Base-by-base conservation (phyloP, 2,797 vertebrate genomes). In the Schizopygopsis pylzovi region DNA sequence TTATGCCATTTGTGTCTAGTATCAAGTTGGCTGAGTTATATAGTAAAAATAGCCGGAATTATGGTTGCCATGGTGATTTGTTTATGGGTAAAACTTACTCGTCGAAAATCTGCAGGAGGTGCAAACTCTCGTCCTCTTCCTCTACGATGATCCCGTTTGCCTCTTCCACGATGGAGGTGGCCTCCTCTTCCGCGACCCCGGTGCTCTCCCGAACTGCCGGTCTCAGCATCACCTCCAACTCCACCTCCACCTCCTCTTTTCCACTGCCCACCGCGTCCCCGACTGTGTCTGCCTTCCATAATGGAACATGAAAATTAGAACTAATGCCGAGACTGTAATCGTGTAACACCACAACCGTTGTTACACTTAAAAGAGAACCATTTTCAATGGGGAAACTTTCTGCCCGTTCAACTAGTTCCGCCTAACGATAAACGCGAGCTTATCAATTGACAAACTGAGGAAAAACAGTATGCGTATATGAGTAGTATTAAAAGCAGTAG, bases 181-280 rank as follows among this genome's bases (percentile, higher is more conserved):
- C 87, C 79, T 3, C 93, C 93, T 90, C 95, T 94, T 81, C 95
- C 92, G 84, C 94, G 90, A 15, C 94, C 93, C 77, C 94, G 91
- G 86, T 92, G 88, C 8, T 94, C 95, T 13, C 91, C 89, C 12
- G 59, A 79, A 28, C 81, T 75, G 33, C 89, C 92, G n/a, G 80
- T 9, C 61, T 93, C 91, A 61, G 80, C 75, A 25, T 88, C 90
- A 1, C 90, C 91, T 77, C 61, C 76, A 3, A 88, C 87, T 43
- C 15, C 15, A 0, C 71, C 33, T 52, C 81, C 68, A 3, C 90
- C 87, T 56, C 91, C 90, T 89, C 91, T 91, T 43, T 47, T 95
- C 93, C 94, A 93, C 10, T 91, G 49, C 4, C 93, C 92, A 71
- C 93, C 94, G 39, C 90, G 87, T 33, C 86, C 89, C 13, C 88